Conservation (phyloP, 2,888 invertebrate species). For the Eilema sororculum region DNA sequence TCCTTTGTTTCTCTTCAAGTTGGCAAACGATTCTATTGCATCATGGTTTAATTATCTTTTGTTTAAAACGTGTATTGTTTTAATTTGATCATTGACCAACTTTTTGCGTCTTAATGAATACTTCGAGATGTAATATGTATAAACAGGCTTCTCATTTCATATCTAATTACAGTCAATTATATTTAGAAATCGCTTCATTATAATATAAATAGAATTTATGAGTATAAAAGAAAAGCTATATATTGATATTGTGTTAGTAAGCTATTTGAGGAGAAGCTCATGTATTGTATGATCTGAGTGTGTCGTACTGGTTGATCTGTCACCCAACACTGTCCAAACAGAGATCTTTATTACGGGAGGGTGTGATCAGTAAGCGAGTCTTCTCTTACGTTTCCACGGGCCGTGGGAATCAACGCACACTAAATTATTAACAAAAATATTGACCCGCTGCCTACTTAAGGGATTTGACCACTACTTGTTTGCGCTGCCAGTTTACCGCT, state of each 20-base stretch:
- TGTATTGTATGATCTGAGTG: background rate
- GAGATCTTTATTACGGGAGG: conserved; percentile 58
- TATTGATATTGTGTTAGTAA: conserved; percentile 16
- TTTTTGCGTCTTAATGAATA: conserved; percentile 59
- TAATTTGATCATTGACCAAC: conserved; percentile 73
- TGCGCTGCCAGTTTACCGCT: conserved; percentile 81
- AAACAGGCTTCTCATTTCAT: conserved; percentile 23
- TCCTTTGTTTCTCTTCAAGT: conserved; percentile 50
- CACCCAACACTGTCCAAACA: conserved; percentile 68
- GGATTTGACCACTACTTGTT: conserved; percentile 85
- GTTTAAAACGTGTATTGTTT: conserved; percentile 69
- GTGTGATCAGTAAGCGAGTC: conserved; percentile 77
- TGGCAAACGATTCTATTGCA: conserved; percentile 51
- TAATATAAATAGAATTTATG: background rate
- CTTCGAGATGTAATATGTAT: conserved; percentile 27
- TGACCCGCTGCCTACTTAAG: conserved; percentile 86
- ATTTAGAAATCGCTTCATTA: background rate
- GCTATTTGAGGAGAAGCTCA: conserved; percentile 15
- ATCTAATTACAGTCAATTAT: background rate
- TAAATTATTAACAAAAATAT: conserved; percentile 87
- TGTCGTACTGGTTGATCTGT: conserved; percentile 28
- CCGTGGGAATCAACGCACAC: conserved; percentile 80
- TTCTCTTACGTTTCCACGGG: conserved; percentile 63
- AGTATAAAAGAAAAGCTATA: background rate
- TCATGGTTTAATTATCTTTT: conserved; percentile 69